phyloP scores from a whole-genome alignment of 37 sponge, comb jelly and placozoan genomes.

The Beroe forskalii region DNA sequence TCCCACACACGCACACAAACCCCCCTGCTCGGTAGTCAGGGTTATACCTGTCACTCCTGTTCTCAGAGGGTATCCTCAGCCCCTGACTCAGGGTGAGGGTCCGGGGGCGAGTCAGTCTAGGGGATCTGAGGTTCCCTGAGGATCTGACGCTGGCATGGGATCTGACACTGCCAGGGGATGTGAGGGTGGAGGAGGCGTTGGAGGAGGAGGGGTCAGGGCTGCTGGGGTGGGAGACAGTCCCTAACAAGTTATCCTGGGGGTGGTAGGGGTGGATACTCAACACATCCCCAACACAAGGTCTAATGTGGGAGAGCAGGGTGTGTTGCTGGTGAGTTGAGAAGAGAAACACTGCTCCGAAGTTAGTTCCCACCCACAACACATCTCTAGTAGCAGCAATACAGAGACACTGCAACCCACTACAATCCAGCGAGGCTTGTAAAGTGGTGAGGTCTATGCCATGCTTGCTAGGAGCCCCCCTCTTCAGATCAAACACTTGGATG shows the following conservation, averaged over 20 bases:
- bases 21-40: slow-evolving; percentile 16
- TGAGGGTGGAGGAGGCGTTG: neutral
- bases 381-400: slow-evolving; percentile 14
- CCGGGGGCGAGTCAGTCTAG: neutral
- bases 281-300: slow-evolving; percentile 36
- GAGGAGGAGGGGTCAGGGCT: too few species aligned
- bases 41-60: slow-evolving; percentile 10
- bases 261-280: neutral
- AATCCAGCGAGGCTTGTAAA: neutral
- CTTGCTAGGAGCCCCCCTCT: neutral
- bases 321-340: slow-evolving; percentile 6
- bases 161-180: neutral
- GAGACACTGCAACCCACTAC: neutral
- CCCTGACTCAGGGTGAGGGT: neutral
- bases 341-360: neutral
- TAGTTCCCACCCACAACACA: slow-evolving; percentile 24
- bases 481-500: slow-evolving; percentile 33
- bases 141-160: neutral
- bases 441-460: neutral
- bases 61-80: neutral
- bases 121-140: too few species aligned
- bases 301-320: neutral
- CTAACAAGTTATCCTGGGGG: neutral
- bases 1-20: slow-evolving; percentile 45
- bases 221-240: neutral